Conservation (phyloP, 2,888 invertebrate genomes). For the Acanthosepion lycidas region DNA sequence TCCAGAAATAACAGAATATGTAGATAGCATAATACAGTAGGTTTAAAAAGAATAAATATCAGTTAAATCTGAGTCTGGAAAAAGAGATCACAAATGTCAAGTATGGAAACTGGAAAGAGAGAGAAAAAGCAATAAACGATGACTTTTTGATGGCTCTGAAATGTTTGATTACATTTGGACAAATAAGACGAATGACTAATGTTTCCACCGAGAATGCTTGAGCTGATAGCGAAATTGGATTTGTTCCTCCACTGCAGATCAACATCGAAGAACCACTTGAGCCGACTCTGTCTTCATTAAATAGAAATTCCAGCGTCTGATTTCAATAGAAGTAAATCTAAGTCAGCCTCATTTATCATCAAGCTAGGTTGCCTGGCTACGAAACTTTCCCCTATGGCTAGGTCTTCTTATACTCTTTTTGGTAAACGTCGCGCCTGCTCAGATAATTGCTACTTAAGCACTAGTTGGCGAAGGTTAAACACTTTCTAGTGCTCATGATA, state of each 20-base stretch:
- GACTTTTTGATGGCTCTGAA: not conserved
- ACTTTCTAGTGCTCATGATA: not conserved
- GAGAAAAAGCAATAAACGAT: no score
- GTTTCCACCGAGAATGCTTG: not conserved
- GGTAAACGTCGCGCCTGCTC: not conserved
- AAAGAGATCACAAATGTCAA: no score
- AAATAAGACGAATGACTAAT: constrained; percentile 8
- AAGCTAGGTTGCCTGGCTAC: not conserved
- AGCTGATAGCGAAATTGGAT: constrained; percentile 33
- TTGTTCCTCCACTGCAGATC: not conserved
- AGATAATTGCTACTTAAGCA: not conserved
- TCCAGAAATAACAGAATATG: no score
- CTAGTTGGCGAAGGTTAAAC: not conserved
- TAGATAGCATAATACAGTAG: no score
- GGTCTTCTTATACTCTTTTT: not conserved
- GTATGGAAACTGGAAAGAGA: not conserved
- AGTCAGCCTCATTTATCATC: not conserved
- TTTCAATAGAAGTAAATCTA: not conserved
- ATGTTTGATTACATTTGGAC: constrained; percentile 14
- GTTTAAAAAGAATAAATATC: no score
- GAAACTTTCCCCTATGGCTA: not conserved
- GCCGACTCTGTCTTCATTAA: constrained; percentile 33
- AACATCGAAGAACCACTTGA: constrained; percentile 6
- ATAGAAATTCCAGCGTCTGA: constrained; percentile 14
- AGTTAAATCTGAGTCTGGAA: no score